phyloP scores from a whole-genome alignment of 2,113 vertebrate genomes.

The Cichladusa arquata region DNA sequence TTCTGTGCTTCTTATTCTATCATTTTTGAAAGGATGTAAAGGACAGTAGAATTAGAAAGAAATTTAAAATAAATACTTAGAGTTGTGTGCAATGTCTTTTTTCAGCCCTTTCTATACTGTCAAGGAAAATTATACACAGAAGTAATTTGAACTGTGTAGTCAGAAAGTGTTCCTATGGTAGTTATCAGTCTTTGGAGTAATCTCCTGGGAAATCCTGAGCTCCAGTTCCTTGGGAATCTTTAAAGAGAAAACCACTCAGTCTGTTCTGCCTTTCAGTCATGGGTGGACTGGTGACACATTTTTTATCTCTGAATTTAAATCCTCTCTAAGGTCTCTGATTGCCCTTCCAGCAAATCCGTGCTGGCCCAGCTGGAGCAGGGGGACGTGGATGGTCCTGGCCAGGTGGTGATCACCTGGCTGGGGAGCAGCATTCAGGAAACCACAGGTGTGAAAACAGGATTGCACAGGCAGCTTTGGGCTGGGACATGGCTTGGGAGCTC shows the following conservation, averaged over 20 bases:
- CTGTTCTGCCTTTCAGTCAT: neutral
- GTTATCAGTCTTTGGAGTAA: neutral
- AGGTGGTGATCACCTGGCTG: neutral
- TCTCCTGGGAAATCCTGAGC: neutral
- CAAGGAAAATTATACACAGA: neutral
- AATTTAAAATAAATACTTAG: neutral
- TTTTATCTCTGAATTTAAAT: neutral
- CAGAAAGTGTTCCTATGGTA: neutral
- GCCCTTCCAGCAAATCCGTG: neutral
- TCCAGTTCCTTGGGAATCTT: neutral
- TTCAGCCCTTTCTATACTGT: neutral
- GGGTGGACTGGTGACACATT: neutral
- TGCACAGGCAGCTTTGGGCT: fast-evolving
- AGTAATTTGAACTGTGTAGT: neutral
- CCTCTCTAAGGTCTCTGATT: neutral
- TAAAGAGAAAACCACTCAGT: neutral
- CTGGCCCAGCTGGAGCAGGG: fast-evolving
- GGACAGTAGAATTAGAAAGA: neutral
- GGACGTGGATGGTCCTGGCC: neutral
- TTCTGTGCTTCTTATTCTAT: neutral
- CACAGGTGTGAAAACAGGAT: fast-evolving
- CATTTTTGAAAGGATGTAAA: neutral
- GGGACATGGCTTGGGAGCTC: fast-evolving
- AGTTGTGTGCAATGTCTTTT: neutral
- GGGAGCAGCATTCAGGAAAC: neutral